A percentile compares a stretch with the other conserved stretches of the same genome.
These are phyloP conservation scores for Nephrotoma flavescens DNA, from an alignment of 2,888 invertebrate species.

Conservation along the genomic window DNA sequence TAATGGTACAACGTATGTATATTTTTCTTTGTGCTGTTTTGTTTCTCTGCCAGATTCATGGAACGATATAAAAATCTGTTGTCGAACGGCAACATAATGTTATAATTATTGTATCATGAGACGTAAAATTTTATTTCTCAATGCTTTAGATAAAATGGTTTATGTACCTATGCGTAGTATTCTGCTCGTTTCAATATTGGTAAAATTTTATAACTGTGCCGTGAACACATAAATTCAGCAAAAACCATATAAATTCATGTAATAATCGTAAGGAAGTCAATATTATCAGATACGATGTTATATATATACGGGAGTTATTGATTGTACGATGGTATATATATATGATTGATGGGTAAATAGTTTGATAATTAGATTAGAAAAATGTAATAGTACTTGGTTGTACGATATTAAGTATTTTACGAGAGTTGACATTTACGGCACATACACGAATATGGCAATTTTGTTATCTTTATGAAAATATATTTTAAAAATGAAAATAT, in stretches of 20 bases:
- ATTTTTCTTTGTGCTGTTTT: neutral
- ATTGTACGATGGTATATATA: neutral
- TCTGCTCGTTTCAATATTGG: neutral
- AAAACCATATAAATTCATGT: neutral
- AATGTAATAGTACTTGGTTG: too few species aligned
- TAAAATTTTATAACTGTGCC: too few species aligned
- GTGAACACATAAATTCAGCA: neutral
- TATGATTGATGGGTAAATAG: neutral
- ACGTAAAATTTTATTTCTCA: neutral
- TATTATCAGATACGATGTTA: neutral
- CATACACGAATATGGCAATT: too few species aligned
- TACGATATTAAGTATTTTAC: too few species aligned
- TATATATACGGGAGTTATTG: neutral
- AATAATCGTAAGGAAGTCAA: neutral
- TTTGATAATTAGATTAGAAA: neutral
- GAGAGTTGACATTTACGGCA: too few species aligned
- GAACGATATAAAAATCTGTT: neutral
- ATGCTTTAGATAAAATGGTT: neutral
- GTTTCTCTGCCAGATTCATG: neutral
- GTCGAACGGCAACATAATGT: neutral
- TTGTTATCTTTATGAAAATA: too few species aligned
- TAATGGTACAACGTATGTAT: neutral
- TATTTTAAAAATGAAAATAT: too few species aligned
- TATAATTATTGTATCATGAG: neutral
- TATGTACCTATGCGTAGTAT: neutral